phyloP scores from a whole-genome alignment of 2,113 vertebrate species.

The Saccopteryx bilineata region DNA sequence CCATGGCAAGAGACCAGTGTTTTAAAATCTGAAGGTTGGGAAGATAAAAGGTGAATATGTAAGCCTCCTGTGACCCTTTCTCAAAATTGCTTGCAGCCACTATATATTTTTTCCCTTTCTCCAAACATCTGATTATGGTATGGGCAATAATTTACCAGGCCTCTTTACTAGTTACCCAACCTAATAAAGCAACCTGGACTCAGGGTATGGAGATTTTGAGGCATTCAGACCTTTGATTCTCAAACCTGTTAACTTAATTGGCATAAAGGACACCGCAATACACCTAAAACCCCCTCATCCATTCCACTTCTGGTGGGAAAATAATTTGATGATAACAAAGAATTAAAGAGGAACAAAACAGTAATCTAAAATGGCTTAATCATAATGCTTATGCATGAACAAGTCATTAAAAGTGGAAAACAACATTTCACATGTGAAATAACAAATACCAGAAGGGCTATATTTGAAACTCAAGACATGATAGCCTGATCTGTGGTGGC shows the following conservation, averaged over 20 bases:
- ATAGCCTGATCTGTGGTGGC: no score
- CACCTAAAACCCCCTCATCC: background rate
- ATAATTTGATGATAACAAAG: constrained; percentile 27
- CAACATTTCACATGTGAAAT: background rate
- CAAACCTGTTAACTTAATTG: background rate
- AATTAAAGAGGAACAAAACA: background rate
- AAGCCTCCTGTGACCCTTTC: background rate
- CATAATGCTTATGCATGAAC: background rate
- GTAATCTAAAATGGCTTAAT: background rate
- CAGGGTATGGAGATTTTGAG: constrained; percentile 30
- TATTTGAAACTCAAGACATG: background rate
- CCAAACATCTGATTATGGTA: background rate
- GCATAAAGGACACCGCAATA: background rate
- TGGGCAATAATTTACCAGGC: background rate
- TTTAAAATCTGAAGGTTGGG: background rate
- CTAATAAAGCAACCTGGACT: background rate
- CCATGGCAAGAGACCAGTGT: background rate
- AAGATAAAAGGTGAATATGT: background rate
- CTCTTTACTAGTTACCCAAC: background rate
- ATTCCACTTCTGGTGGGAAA: background rate
- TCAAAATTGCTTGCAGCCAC: background rate
- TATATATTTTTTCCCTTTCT: background rate
- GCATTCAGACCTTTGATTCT: background rate
- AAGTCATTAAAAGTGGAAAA: constrained; percentile 3
- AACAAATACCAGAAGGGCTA: background rate